phyloP scores from a whole-genome alignment of 2,113 vertebrate species.

The Probosciger aterrimus region DNA sequence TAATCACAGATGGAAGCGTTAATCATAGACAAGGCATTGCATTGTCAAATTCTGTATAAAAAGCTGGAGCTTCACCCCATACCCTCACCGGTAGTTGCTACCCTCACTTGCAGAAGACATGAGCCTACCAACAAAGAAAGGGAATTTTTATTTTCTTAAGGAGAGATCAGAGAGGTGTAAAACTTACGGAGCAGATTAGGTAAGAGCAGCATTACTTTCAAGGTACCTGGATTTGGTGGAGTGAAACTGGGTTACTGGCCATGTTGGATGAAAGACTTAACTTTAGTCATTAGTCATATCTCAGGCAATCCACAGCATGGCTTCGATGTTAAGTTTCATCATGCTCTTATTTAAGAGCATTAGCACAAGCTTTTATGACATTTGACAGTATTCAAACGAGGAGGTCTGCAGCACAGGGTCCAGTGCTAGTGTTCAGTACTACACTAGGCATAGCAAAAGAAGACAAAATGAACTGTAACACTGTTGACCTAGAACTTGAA shows the following conservation, averaged over 20 bases:
- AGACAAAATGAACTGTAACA: conserved; percentile 9
- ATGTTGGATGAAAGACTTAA: not conserved
- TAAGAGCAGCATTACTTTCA: conserved; percentile 4
- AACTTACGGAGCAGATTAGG: conserved; percentile 57
- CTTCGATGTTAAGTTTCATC: conserved; percentile 26
- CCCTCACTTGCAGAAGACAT: conserved; percentile 44
- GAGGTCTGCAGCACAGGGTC: conserved; percentile 33
- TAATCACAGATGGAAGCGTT: not conserved
- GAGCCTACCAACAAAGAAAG: conserved; percentile 43
- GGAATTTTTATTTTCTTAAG: not conserved
- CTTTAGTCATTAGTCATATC: not conserved
- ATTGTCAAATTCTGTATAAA: conserved; percentile 10
- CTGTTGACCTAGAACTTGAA: conserved; percentile 44
- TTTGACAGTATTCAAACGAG: conserved; percentile 23
- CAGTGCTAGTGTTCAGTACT: not conserved
- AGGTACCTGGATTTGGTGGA: not conserved
- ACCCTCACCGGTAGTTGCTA: not conserved
- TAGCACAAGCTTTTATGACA: conserved; percentile 1
- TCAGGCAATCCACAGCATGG: not conserved
- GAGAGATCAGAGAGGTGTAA: not conserved
- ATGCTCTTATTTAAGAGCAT: conserved; percentile 1
- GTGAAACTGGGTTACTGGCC: conserved; percentile 49
- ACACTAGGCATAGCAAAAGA: not conserved
- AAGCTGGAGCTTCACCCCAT: conserved; percentile 5
- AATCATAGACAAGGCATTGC: not conserved